Conservation (phyloP, 2,113 vertebrate species). For the Erythrocercus mccallii region DNA sequence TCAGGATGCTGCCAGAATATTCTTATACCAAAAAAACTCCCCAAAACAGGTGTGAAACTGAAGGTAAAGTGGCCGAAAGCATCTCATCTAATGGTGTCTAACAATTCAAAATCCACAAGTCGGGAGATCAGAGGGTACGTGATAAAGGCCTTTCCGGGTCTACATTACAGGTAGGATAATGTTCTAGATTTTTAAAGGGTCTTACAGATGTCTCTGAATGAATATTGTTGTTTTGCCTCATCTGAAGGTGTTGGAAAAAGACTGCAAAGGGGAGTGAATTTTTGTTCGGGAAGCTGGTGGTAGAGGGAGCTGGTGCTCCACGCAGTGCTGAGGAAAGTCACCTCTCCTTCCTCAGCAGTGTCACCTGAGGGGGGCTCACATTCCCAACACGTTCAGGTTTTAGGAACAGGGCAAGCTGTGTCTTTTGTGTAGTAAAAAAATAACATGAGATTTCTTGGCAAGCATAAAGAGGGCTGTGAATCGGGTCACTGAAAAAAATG, state of each 20-base stretch:
- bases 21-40: background rate
- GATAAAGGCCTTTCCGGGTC: background rate
- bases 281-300: background rate
- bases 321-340: too few relatives aligned
- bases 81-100: background rate
- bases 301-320: background rate
- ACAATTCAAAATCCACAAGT: background rate
- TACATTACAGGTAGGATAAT: background rate
- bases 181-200: background rate
- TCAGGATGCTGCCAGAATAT: background rate
- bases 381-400: background rate
- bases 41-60: background rate
- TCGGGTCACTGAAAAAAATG: background rate
- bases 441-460: background rate
- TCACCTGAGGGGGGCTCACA: rapidly evolving
- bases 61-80: background rate
- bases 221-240: background rate
- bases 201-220: rapidly evolving
- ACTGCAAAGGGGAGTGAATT: rapidly evolving
- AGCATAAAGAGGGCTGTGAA: background rate
- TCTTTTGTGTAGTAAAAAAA: background rate
- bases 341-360: background rate
- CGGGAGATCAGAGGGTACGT: background rate
- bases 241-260: background rate
- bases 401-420: background rate